Base-by-base conservation (phyloP, 2,113 vertebrate genomes). In the Grantiella picta region DNA sequence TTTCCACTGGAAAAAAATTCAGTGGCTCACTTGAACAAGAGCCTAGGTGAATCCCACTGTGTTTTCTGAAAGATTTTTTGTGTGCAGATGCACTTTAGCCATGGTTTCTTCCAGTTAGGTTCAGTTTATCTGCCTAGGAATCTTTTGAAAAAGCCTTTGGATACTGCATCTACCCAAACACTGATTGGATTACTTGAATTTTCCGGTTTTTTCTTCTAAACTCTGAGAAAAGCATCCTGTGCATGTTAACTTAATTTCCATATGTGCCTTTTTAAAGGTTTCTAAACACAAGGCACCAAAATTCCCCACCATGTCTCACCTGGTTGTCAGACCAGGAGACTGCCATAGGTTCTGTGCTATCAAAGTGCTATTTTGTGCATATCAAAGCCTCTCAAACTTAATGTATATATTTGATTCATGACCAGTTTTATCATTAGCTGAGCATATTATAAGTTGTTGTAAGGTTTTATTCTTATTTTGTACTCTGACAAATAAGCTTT, bases 381-480 rank as follows among this genome's bases (percentile, higher is more conserved):
- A 36, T 22, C 23, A 89, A 59, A 72, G 7, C 44, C 61, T 52
- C 61, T 84, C 28, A 53, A 52, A 79, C 1, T 69, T 77, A 33
- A 54, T 40, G 11, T 44, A n/a, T 52, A 9, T 53, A 36, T 87
- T 63, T 63, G 63, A 72, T 61, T 83, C 28, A 33, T 20, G 42
- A 54, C 35, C 42, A 56, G 11, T 70, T 92, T 44, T 84, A 17
- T 66, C 47, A 38, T 75, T 88, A 78, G 35, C 28, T 83, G 86
- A 80, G 50, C 1, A 3, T 59, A 47, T 15, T 84, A n/a, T 25
- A 71, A 59, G 66, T 20, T 69, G 44, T n/a, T 91, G 31, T 66
- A 53, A 81, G 50, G 33, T 78, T 95, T 89, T 92, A 79, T 80
- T 64, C 75, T 92, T 61, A 80, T 71, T 96, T 89, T 96, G 66